phyloP scores from a whole-genome alignment of 2,113 vertebrate genomes.

The Cranoglanis bouderius region DNA sequence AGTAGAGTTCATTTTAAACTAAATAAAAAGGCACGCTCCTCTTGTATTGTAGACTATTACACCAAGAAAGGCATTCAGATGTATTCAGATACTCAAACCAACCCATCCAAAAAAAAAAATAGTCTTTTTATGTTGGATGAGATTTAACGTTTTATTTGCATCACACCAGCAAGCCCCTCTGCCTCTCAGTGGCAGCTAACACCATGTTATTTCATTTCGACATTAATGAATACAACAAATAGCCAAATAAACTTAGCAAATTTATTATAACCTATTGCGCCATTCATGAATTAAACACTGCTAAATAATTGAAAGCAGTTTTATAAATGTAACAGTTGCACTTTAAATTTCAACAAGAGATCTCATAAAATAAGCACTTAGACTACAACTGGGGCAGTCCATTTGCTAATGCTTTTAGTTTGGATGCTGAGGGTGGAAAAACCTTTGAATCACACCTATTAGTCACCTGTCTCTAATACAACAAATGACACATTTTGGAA shows the following conservation, averaged over 20 bases:
- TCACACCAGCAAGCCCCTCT: conserved; percentile 34
- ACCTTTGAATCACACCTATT: background rate
- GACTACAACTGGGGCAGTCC: conserved; percentile 41
- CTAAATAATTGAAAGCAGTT: conserved; percentile 61
- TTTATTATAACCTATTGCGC: conserved; percentile 60
- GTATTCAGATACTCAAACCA: background rate
- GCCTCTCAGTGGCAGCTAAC: conserved; percentile 20
- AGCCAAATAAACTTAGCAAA: conserved; percentile 38
- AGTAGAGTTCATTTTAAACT: background rate
- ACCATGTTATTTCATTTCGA: conserved; percentile 23
- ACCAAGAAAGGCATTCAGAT: background rate
- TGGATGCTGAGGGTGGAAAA: conserved; percentile 34
- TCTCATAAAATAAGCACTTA: conserved; percentile 65
- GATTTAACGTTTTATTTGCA: conserved; percentile 36
- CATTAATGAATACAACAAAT: conserved; percentile 32
- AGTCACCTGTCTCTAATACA: background rate
- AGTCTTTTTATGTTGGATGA: background rate
- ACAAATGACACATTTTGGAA: background rate
- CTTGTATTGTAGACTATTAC: background rate
- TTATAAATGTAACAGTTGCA: conserved; percentile 63
- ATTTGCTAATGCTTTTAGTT: conserved; percentile 56
- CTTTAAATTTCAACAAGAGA: conserved; percentile 61
- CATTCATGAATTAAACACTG: conserved; percentile 69
- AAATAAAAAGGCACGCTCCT: background rate
- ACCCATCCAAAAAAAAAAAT: background rate